Evolutionary conservation across 1,140 invertebrate species (phyloP).

Genomic region (Sitophilus oryzae): DNA sequence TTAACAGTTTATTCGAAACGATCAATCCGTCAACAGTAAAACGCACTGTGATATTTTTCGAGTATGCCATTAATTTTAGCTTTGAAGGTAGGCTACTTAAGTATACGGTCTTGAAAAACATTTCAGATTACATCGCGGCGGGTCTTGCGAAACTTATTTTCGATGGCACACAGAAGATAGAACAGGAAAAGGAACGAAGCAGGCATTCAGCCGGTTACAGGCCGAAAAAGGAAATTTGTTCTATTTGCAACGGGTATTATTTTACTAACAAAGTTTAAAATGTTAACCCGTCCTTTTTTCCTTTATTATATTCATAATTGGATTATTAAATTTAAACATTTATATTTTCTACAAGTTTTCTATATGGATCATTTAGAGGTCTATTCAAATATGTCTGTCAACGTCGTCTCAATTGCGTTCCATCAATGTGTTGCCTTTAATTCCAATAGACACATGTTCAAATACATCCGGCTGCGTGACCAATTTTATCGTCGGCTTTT

Average conservation of each 20-base stretch:
- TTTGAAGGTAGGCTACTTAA: constrained; percentile 11
- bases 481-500: too few relatives aligned
- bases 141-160: background rate
- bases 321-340: too few relatives aligned
- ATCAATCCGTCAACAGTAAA: constrained; percentile 10
- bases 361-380: too few relatives aligned
- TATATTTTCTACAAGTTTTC: too few relatives aligned
- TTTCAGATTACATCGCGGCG: constrained; percentile 3
- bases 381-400: too few relatives aligned
- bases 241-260: constrained; percentile 19
- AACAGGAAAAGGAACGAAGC: background rate
- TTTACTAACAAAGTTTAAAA: background rate
- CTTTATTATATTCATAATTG: too few relatives aligned
- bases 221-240: constrained; percentile 6
- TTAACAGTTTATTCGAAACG: constrained; percentile 10
- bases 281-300: too few relatives aligned
- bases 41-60: constrained; percentile 18
- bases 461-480: too few relatives aligned
- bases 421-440: too few relatives aligned
- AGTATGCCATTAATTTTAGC: constrained; percentile 13
- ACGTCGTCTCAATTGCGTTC: too few relatives aligned
- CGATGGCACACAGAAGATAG: background rate
- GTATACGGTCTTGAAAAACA: constrained; percentile 4
- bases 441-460: too few relatives aligned
- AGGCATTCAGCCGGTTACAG: constrained; percentile 1